These are phyloP conservation scores for Hiodon alosoides DNA, from an alignment of 2,113 vertebrate genomes.

Conservation along the genomic window DNA sequence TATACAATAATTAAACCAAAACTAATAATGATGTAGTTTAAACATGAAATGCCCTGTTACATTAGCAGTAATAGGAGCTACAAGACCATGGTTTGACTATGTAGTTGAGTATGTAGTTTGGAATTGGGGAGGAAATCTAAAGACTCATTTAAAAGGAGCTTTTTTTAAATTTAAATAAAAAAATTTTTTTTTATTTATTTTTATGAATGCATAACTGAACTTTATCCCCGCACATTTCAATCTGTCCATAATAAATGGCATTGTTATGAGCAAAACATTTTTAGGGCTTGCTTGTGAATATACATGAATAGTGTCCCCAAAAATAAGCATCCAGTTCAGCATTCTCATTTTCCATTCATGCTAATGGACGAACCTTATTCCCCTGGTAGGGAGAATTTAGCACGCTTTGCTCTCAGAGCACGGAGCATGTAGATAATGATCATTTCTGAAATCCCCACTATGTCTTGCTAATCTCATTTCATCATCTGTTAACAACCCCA, in stretches of 20 bases:
- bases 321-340: constrained; percentile 55
- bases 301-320: constrained; percentile 35
- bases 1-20: no score
- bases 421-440: constrained; percentile 59
- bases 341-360: constrained; percentile 63
- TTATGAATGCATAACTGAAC: constrained; percentile 13
- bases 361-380: constrained; percentile 64
- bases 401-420: constrained; percentile 49
- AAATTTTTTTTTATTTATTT: constrained; percentile 1
- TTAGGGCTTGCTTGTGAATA: constrained; percentile 47
- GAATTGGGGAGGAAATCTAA: no score
- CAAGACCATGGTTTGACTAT: no score
- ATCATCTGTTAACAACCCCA: constrained; percentile 75
- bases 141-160: no score
- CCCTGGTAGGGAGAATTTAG: constrained; percentile 50
- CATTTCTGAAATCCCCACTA: constrained; percentile 53
- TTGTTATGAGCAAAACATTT: constrained; percentile 39
- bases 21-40: no score
- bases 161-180: not conserved
- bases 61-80: no score
- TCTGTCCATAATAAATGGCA: constrained; percentile 7
- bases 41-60: no score
- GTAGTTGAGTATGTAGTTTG: no score
- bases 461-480: constrained; percentile 69
- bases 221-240: not conserved